phyloP scores from a whole-genome alignment of 2,797 vertebrate species.

The Galago senegalensis region DNA sequence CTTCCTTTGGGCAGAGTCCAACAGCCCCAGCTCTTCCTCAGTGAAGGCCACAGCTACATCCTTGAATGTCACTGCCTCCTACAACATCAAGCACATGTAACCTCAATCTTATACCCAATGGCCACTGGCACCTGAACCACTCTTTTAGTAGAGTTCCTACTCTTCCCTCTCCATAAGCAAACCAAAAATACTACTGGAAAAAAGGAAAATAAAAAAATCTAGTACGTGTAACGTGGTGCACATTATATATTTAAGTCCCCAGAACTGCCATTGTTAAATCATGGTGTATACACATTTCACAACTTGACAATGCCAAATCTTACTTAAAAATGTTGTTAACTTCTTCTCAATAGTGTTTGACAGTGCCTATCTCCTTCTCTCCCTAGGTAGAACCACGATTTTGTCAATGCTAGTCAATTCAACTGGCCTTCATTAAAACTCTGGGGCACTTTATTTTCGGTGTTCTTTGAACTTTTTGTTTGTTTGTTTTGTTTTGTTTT shows the following conservation, averaged over 20 bases:
- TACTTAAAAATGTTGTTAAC: background rate
- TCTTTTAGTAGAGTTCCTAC: background rate
- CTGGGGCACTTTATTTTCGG: background rate
- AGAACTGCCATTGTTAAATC: background rate
- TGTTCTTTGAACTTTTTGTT: too few relatives aligned
- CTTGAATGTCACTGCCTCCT: slow-evolving; percentile 75
- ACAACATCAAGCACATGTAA: background rate
- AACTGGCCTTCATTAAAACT: background rate
- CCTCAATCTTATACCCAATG: fast-evolving
- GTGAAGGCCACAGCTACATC: slow-evolving; percentile 77
- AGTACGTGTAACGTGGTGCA: fast-evolving
- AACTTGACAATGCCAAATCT: background rate
- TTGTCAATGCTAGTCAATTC: background rate
- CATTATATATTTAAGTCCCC: background rate
- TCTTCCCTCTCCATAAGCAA: background rate
- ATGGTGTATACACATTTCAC: background rate
- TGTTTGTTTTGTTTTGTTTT: too few relatives aligned
- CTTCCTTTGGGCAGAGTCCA: slow-evolving; percentile 55
- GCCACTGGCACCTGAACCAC: background rate
- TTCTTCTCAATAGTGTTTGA: background rate
- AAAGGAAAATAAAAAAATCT: background rate
- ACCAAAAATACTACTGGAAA: background rate
- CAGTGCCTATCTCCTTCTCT: background rate
- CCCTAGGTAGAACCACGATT: background rate
- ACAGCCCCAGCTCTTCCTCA: slow-evolving; percentile 71